Conservation (phyloP, 2,113 vertebrate genomes). For the Corythaeola cristata region DNA sequence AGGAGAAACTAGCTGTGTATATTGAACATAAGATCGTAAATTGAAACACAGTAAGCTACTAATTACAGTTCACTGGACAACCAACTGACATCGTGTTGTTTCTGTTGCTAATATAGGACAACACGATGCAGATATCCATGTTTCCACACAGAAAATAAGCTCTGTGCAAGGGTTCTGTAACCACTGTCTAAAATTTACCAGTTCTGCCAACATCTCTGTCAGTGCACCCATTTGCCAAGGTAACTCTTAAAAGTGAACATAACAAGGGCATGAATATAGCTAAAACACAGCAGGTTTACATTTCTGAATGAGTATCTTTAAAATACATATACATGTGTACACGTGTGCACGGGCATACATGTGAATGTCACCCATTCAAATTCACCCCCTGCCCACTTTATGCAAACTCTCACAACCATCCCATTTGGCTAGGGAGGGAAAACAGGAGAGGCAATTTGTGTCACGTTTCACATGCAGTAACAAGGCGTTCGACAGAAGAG, state of each 20-base stretch:
- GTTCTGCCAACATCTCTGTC: not conserved
- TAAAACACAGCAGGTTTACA: not conserved
- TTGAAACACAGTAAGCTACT: not conserved
- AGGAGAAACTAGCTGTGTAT: not conserved
- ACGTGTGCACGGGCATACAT: accelerated
- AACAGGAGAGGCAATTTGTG: not conserved
- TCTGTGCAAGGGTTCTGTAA: not conserved
- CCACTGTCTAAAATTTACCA: not conserved
- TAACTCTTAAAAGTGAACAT: not conserved
- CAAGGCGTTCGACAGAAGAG: not conserved
- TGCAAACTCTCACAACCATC: not conserved
- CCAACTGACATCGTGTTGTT: not conserved
- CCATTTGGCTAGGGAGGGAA: not conserved
- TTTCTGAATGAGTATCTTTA: not conserved
- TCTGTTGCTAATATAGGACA: not conserved
- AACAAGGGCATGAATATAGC: not conserved
- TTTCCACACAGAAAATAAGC: not conserved
- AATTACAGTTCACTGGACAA: not conserved
- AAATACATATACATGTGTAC: not conserved
- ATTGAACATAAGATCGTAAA: not conserved
- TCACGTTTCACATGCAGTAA: not conserved
- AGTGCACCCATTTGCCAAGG: not conserved
- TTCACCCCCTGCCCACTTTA: not conserved
- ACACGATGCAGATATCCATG: not conserved
- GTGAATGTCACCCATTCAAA: not conserved